Percentiles rank a stretch among this genome's conserved stretches.
Evolutionary conservation across 2,888 invertebrate species (phyloP).

Genomic region (Calliopum simillimum): DNA sequence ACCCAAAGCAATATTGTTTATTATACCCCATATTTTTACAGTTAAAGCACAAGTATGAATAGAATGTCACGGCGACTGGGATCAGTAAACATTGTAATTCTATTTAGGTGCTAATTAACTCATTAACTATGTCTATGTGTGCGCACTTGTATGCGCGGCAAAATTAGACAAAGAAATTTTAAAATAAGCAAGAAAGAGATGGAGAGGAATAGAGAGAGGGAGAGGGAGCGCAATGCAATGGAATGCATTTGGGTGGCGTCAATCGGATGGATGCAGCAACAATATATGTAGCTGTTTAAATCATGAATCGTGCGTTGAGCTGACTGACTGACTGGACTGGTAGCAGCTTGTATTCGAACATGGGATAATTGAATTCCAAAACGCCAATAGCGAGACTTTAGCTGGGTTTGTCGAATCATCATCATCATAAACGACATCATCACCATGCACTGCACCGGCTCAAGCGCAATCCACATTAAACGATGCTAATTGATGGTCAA

Average conservation of each 20-base stretch:
- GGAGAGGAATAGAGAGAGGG: neutral
- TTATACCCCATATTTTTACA: too few relatives aligned
- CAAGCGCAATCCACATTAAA: slow-evolving; percentile 28
- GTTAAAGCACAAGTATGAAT: too few relatives aligned
- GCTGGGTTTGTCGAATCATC: too few relatives aligned
- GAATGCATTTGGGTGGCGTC: slow-evolving; percentile 31
- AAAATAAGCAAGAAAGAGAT: neutral
- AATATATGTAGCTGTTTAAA: slow-evolving; percentile 20
- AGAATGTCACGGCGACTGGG: too few relatives aligned
- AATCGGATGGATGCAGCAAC: neutral
- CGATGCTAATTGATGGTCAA: slow-evolving; percentile 30
- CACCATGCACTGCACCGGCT: too few relatives aligned
- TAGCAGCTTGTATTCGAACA: neutral
- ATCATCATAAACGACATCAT: too few relatives aligned
- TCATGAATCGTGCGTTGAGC: slow-evolving; percentile 27
- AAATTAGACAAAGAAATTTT: neutral
- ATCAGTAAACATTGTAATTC: slow-evolving; percentile 5
- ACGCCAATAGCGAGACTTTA: neutral
- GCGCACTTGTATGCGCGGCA: neutral
- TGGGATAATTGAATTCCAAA: slow-evolving; percentile 27
- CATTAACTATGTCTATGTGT: slow-evolving; percentile 21
- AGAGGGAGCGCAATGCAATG: neutral
- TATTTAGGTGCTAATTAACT: slow-evolving; percentile 29
- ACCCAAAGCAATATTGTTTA: too few relatives aligned
- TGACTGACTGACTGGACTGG: neutral